Conservation (phyloP, 2,113 vertebrate species). For the Syrrhaptes paradoxus region DNA sequence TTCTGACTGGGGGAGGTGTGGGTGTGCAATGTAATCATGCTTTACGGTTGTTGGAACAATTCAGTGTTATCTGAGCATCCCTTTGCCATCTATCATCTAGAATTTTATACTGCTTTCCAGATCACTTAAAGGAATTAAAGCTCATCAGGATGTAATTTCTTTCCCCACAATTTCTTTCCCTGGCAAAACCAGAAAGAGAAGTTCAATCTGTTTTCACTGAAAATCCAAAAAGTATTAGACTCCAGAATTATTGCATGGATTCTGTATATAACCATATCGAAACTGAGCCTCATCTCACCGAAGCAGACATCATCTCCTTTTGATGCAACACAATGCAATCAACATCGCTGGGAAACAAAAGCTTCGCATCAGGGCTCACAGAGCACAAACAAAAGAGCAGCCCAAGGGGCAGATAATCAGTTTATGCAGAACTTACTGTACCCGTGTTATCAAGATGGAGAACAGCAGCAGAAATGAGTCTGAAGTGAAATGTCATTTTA, state of each 20-base stretch:
- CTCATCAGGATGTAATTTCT: not conserved
- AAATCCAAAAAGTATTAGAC: not conserved
- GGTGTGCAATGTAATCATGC: not conserved
- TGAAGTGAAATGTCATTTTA: not conserved
- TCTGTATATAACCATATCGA: not conserved
- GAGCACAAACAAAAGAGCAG: not conserved
- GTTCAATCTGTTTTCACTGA: not conserved
- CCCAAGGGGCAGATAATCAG: not conserved
- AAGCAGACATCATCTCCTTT: not conserved
- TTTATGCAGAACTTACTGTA: not conserved
- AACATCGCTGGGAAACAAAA: not conserved
- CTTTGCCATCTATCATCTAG: not conserved
- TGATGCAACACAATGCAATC: not conserved
- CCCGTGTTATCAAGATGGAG: not conserved
- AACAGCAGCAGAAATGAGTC: not conserved
- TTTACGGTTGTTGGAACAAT: not conserved
- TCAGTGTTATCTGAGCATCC: not conserved
- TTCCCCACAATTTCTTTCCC: not conserved
- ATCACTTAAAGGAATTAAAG: not conserved
- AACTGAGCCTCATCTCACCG: not conserved
- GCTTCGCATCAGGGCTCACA: not conserved
- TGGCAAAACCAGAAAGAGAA: not conserved
- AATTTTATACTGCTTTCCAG: not conserved
- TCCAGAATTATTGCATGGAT: not conserved
- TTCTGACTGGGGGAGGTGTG: rapidly evolving